Evolutionary conservation across 2,888 invertebrate species (phyloP).

Genomic region (Drosophila atripex): DNA sequence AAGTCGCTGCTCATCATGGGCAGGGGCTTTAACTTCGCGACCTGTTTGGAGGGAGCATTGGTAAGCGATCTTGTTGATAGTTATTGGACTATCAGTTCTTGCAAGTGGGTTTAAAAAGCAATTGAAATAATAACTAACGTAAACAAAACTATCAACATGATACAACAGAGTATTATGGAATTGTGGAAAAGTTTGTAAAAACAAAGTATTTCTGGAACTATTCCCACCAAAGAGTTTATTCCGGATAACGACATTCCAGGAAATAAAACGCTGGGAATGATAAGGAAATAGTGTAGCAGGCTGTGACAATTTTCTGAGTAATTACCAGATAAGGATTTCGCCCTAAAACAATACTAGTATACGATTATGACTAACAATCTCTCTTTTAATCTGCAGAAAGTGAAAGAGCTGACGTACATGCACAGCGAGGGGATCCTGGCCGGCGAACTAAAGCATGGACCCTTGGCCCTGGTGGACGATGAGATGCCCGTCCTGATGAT

Average conservation of each 20-base stretch:
- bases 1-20: conserved; percentile 99
- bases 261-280: background rate
- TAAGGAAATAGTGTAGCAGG: background rate
- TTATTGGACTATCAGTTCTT: no score
- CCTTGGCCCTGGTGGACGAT: conserved; percentile 97
- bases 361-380: background rate
- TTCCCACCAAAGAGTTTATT: background rate
- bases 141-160: no score
- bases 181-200: background rate
- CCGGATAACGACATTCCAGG: background rate
- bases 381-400: conserved; percentile 86
- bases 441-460: conserved; percentile 99
- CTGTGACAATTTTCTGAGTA: background rate
- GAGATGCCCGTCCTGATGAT: conserved; percentile 99
- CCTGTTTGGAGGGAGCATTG: conserved; percentile 97
- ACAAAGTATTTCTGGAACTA: background rate
- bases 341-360: background rate
- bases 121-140: background rate
- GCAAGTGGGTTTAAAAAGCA: no score
- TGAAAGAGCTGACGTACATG: conserved; percentile 99
- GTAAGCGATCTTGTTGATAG: conserved; percentile 4
- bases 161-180: background rate
- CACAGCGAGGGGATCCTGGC: conserved; percentile 99
- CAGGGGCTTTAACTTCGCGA: conserved; percentile 98
- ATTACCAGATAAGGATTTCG: background rate